A percentile compares a stretch with the other conserved stretches of the same genome.
Evolutionary conservation across 2,888 invertebrate species (phyloP).

Genomic region (Brenthis hecate): DNA sequence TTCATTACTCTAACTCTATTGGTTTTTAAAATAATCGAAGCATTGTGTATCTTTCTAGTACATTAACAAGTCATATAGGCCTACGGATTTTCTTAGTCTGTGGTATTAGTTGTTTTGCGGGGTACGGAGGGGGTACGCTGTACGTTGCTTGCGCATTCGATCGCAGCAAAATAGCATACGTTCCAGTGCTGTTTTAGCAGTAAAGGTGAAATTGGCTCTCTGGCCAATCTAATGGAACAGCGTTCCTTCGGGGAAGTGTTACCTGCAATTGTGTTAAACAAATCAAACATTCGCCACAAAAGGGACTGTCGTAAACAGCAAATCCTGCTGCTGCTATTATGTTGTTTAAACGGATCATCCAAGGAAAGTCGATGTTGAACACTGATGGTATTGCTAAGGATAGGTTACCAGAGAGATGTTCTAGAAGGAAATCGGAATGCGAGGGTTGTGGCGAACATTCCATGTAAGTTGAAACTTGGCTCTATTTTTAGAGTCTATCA

Average conservation of each 20-base stretch:
- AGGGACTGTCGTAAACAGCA: slow-evolving; percentile 77
- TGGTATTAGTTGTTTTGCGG: slow-evolving; percentile 50
- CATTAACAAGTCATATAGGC: neutral
- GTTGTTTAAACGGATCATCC: slow-evolving; percentile 82
- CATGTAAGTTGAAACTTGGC: slow-evolving; percentile 62
- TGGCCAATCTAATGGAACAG: slow-evolving; percentile 81
- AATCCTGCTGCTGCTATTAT: slow-evolving; percentile 77
- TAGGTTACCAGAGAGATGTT: slow-evolving; percentile 69
- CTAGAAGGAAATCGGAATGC: slow-evolving; percentile 77
- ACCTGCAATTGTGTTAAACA: slow-evolving; percentile 64
- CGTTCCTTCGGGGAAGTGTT: slow-evolving; percentile 69
- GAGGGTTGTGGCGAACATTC: slow-evolving; percentile 74
- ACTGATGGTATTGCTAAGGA: slow-evolving; percentile 60
- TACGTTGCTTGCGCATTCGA: slow-evolving; percentile 51
- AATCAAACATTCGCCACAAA: slow-evolving; percentile 74
- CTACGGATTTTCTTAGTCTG: slow-evolving; percentile 50
- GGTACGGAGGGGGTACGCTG: slow-evolving; percentile 44
- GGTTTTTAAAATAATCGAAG: neutral
- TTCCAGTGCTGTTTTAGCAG: slow-evolving; percentile 67
- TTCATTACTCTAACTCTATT: no score
- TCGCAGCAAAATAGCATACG: slow-evolving; percentile 46
- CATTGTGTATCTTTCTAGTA: neutral
- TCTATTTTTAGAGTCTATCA: neutral
- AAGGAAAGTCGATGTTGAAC: slow-evolving; percentile 81
- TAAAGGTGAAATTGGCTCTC: slow-evolving; percentile 70